Evolutionary conservation across 2,888 invertebrate species (phyloP).

Genomic region (Merodon equestris): DNA sequence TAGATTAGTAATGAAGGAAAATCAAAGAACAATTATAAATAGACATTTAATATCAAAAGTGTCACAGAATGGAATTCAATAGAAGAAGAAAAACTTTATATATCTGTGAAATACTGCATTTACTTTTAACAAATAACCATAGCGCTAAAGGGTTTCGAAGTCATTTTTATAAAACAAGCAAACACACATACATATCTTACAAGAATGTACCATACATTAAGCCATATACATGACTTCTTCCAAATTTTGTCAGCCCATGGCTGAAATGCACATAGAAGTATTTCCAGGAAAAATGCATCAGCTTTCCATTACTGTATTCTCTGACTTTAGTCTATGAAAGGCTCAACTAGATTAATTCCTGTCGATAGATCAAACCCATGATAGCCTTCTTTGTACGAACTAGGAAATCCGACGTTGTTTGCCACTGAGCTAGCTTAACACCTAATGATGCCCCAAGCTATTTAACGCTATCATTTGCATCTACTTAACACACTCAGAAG

Average conservation of each 20-base stretch:
- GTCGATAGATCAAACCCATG: slow-evolving; percentile 58
- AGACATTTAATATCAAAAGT: no score
- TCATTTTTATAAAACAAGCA: no score
- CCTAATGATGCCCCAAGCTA: slow-evolving; percentile 60
- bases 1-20: no score
- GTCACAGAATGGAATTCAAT: no score
- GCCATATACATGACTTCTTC: slow-evolving; percentile 2
- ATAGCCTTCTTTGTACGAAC: slow-evolving; percentile 17
- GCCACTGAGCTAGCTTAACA: slow-evolving; percentile 58
- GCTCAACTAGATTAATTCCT: slow-evolving; percentile 59
- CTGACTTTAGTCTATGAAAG: slow-evolving; percentile 34
- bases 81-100: no score
- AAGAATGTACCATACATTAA: no score
- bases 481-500: slow-evolving; percentile 66
- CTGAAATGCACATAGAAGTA: slow-evolving; percentile 8
- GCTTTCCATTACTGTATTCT: no score
- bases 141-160: no score
- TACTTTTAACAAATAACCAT: no score
- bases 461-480: slow-evolving; percentile 68
- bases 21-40: no score
- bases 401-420: slow-evolving; percentile 37
- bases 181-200: no score
- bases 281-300: slow-evolving; percentile 59
- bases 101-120: no score
- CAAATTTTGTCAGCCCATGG: slow-evolving; percentile 58